Evolutionary conservation across 2,113 vertebrate species (phyloP), one percentile per base, ranked within the genome.

Genomic region (Cettia cetti): DNA sequence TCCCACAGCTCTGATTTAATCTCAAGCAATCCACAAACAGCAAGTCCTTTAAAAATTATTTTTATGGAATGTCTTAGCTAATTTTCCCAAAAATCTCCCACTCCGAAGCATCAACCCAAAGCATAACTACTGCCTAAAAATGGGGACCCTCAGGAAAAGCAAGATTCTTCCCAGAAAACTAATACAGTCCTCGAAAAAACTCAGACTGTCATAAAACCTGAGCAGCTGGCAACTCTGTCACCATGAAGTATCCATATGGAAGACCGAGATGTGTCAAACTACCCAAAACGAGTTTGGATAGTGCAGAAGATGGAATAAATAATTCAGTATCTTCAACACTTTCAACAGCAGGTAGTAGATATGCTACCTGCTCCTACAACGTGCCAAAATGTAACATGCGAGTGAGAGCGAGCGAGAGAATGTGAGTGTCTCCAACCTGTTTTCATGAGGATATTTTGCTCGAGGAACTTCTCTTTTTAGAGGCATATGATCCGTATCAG

Each of bases 221-320:
- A 98, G 98, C 98, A 98, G 97, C 98, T 98, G 98, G 98, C 97
- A 98, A 98, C 97, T 98, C 97, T 98, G 97, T 98, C 97, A 98
- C 97, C 97, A 98, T 97, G 97, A 98, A 98, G 97, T 97, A 98
- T 98, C 98, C 98, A 98, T 98, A 98, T 98, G 98, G 98, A 98
- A 98, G 97, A 98, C 97, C 96, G 97, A 98, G 97, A 98, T 98
- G 98, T 98, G 98, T 98, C 97, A 98, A 98, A 98, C 97, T 97
- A 98, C 97, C 98, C 98, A 97, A 98, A 98, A 98, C 45, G 97
- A 97, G 97, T 98, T 98, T 98, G 97, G 98, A 98, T 97, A 97
- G 97, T 97, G 96, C 91, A 98, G 97, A 97, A 97, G 98, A 98
- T 95, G 96, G 97, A 98, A 98, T 98, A 98, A 98, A 98, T 98